Conservation (phyloP, 2,797 vertebrate genomes). For the Acropternis orthonyx region DNA sequence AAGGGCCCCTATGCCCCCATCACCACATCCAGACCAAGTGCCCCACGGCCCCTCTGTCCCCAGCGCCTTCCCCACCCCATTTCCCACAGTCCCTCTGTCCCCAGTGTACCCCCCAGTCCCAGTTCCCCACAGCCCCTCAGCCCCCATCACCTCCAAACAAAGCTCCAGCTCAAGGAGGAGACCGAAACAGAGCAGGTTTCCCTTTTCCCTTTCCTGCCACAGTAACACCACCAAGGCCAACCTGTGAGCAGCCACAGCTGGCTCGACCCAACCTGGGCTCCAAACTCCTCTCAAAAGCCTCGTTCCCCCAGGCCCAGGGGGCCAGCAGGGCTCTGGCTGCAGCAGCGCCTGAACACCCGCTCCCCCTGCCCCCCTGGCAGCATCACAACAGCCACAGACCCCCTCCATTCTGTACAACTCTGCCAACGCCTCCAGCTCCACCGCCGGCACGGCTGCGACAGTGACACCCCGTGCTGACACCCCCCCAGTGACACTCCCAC, state of each 20-base stretch:
- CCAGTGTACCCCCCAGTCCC: not conserved
- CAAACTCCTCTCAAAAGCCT: not conserved
- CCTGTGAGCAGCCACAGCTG: accelerated
- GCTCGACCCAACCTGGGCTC: accelerated
- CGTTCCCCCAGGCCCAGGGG: accelerated
- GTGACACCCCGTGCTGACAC: not conserved
- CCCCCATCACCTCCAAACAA: accelerated
- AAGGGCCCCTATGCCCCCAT: not conserved
- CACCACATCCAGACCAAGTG: not conserved
- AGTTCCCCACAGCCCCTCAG: not conserved
- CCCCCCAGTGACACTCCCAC: not conserved
- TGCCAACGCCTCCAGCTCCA: accelerated
- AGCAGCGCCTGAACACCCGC: not conserved
- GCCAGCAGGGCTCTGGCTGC: not conserved
- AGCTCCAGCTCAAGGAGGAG: not conserved
- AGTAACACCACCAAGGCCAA: accelerated
- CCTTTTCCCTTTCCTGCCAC: not conserved
- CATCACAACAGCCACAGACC: not conserved
- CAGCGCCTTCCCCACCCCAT: not conserved
- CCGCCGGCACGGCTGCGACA: not conserved
- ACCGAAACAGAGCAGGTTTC: not conserved
- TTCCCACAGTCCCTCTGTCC: not conserved
- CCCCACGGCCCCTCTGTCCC: not conserved
- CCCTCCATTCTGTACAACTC: accelerated
- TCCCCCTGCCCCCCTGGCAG: not conserved